Base-by-base conservation (phyloP, 2,888 invertebrate species). In the Plagodis pulveraria region DNA sequence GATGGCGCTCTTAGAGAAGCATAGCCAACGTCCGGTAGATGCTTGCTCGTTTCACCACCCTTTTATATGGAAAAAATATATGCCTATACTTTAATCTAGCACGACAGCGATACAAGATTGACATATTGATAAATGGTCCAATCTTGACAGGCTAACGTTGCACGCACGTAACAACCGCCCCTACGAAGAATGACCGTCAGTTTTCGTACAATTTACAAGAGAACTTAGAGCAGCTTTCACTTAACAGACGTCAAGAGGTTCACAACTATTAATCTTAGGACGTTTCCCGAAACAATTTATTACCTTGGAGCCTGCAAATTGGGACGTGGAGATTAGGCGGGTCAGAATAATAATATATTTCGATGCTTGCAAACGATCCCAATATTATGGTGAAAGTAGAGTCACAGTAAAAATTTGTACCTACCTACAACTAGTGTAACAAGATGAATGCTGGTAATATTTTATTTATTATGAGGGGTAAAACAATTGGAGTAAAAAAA, bases 211-310 rank as follows among this genome's bases (percentile, higher is more conserved):
- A 81, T 80, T 77, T 78, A 77, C 76, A 73, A 67, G 72, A 71
- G 73, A 77, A 80, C 76, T 80, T 77, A 80, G 72, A 79, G 77
- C 77, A 73, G 80, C 74, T 82, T 84, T 83, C 80, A 84, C 83
- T 87, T 82, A 85, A 74, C 83, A 82, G 80, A 76, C 80, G 84
- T 82, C 86, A 79, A 81, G 82, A 73, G 75, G 74, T 73, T 66
- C 71, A 76, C 66, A 78, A 83, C 89, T 85, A 90, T 90, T 89
- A 89, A 90, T 91, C 91, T 89, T 87, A 72, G 71, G 83, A 85
- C 83, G 86, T 78, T 84, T 77, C 83, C 83, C 83, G 71, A 87
- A 88, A 89, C 90, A 86, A 91, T 91, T 89, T 88, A 88, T 89
- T 81, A 86, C 84, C 72, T 77, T 75, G 74, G 80, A 77, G 70